Evolutionary conservation across 2,113 vertebrate genomes (phyloP).

Genomic region (Formicarius rufipectus): DNA sequence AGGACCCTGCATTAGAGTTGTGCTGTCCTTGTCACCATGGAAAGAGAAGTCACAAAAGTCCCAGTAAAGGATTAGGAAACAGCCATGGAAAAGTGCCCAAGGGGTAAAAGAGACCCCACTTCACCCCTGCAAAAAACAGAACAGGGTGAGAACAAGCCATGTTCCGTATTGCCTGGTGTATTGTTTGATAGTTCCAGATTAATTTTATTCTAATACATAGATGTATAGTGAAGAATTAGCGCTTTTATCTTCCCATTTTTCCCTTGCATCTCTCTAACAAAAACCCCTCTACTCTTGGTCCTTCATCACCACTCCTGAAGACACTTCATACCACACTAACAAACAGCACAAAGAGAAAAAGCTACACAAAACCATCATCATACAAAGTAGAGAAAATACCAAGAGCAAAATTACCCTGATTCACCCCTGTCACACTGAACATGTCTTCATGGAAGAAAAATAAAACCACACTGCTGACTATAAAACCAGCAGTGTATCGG

Average conservation of each 20-base stretch:
- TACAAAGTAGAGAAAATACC: not conserved
- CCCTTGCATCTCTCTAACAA: not conserved
- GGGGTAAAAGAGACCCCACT: not conserved
- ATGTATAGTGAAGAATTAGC: not conserved
- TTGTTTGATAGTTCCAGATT: not conserved
- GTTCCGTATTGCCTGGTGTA: rapidly evolving
- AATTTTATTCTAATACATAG: not conserved
- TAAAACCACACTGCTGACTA: not conserved
- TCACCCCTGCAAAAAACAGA: not conserved
- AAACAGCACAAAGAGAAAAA: not conserved
- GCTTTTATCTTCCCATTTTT: not conserved
- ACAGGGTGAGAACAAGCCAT: rapidly evolving
- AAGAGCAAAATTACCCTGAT: not conserved
- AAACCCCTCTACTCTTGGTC: not conserved
- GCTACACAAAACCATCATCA: rapidly evolving
- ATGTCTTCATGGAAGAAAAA: not conserved
- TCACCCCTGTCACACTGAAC: not conserved
- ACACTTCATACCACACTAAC: not conserved
- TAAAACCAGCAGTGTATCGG: not conserved
- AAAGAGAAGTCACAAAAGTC: not conserved
- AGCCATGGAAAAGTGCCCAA: not conserved
- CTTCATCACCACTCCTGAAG: not conserved
- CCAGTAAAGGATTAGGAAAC: not conserved
- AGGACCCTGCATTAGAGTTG: not conserved
- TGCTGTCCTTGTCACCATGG: not conserved